Percentiles rank a stretch among this genome's conserved stretches.
phyloP scores from a whole-genome alignment of 2,113 vertebrate species.

The Thymallus thymallus region DNA sequence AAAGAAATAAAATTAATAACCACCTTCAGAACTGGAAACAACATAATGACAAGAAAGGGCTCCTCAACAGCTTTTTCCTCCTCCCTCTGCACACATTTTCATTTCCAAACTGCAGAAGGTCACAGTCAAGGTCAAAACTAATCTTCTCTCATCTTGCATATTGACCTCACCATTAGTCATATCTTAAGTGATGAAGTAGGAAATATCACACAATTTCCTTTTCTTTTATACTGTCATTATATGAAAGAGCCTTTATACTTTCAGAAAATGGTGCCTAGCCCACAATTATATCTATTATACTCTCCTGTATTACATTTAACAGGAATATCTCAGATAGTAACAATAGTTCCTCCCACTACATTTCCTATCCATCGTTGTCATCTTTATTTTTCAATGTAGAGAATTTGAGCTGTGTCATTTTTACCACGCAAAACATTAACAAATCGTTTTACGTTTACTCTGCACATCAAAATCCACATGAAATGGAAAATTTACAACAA shows the following conservation, averaged over 20 bases:
- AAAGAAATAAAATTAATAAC: conserved; percentile 96
- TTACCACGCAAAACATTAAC: no score
- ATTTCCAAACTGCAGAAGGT: conserved; percentile 70
- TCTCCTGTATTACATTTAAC: no score
- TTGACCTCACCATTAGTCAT: conserved; percentile 63
- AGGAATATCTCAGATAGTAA: no score
- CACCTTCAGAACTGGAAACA: conserved; percentile 85
- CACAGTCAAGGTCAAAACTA: conserved; percentile 81
- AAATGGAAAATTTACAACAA: no score
- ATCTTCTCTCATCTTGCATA: conserved; percentile 61
- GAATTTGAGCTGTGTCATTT: no score
- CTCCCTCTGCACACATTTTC: conserved; percentile 51
- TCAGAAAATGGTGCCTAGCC: background rate
- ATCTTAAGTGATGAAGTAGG: conserved; percentile 47
- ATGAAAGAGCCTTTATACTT: background rate
- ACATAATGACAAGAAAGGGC: conserved; percentile 81
- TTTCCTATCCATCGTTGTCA: no score
- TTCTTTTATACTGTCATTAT: conserved; percentile 3
- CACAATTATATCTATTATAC: background rate
- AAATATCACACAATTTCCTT: conserved; percentile 44
- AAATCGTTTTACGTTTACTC: no score
- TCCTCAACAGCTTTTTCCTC: conserved; percentile 16
- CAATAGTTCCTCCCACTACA: no score
- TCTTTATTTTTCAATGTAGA: no score
- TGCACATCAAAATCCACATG: no score